These are phyloP conservation scores for Stichopus chloronotus DNA, from an alignment of 35 echinoderm and acorn worm species.

Conservation along the genomic window DNA sequence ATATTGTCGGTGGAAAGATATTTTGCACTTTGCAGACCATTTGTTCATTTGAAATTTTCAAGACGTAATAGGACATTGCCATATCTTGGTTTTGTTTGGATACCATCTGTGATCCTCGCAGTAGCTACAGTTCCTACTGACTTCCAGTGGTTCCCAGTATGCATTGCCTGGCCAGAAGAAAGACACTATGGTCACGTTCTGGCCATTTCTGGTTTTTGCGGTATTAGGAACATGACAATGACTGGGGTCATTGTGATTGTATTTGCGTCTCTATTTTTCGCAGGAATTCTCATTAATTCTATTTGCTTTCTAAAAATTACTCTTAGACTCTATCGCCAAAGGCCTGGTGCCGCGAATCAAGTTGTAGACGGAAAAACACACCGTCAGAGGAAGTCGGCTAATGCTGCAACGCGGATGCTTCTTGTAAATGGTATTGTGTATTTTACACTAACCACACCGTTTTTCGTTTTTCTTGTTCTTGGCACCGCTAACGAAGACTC, in stretches of 20 bases:
- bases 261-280: no score
- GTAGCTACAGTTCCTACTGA: conserved; percentile 26
- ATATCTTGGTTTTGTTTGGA: conserved; percentile 57
- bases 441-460: not conserved
- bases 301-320: conserved; percentile 60
- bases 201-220: conserved; percentile 47
- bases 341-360: no score
- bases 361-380: not conserved
- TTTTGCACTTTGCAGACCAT: conserved; percentile 71
- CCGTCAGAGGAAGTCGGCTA: conserved; percentile 13
- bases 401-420: conserved; percentile 71
- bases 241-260: not conserved
- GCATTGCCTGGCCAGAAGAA: no score
- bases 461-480: no score
- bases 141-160: no score
- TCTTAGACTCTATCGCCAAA: conserved; percentile 12
- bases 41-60: conserved; percentile 21
- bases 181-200: not conserved
- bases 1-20: conserved; percentile 66
- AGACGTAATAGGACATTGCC: conserved; percentile 4
- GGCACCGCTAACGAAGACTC: no score
- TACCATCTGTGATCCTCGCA: conserved; percentile 44
- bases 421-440: conserved; percentile 67
- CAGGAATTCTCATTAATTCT: conserved; percentile 54
- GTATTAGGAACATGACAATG: not conserved